A percentile compares a stretch with the other conserved stretches of the same genome.
These are phyloP conservation scores for Eriosoma lanigerum DNA, from an alignment of 1,140 invertebrate species.

Conservation along the genomic window DNA sequence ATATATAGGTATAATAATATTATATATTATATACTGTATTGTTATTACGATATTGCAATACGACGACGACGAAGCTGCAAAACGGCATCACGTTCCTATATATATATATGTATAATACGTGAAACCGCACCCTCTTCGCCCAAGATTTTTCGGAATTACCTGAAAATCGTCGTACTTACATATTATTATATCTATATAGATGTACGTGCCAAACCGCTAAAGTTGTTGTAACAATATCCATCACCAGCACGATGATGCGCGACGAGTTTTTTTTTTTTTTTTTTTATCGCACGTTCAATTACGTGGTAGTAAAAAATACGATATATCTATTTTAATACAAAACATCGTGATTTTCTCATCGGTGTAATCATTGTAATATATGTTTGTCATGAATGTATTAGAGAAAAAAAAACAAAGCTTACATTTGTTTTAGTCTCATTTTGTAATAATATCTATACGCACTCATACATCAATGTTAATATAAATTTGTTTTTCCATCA, in stretches of 20 bases:
- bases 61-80: background rate
- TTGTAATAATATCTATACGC: too few species aligned
- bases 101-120: background rate
- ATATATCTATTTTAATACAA: background rate
- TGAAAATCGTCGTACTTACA: slow-evolving; percentile 13
- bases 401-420: too few species aligned
- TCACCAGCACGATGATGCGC: background rate
- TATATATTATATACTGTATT: too few species aligned
- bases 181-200: background rate
- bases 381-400: too few species aligned
- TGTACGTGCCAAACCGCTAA: background rate
- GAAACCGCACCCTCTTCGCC: background rate
- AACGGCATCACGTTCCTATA: background rate
- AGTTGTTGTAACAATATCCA: background rate
- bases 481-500: too few species aligned
- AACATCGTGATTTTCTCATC: too few species aligned
- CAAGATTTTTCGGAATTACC: slow-evolving; percentile 1
- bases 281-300: background rate
- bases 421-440: too few species aligned
- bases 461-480: too few species aligned
- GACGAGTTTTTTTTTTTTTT: too few species aligned
- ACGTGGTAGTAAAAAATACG: too few species aligned
- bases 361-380: too few species aligned
- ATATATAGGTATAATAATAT: background rate
- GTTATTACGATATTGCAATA: too few species aligned